Evolutionary conservation across 2,888 invertebrate genomes (phyloP), one percentile per base, ranked within the genome.

Genomic region (Argyresthia albistria): DNA sequence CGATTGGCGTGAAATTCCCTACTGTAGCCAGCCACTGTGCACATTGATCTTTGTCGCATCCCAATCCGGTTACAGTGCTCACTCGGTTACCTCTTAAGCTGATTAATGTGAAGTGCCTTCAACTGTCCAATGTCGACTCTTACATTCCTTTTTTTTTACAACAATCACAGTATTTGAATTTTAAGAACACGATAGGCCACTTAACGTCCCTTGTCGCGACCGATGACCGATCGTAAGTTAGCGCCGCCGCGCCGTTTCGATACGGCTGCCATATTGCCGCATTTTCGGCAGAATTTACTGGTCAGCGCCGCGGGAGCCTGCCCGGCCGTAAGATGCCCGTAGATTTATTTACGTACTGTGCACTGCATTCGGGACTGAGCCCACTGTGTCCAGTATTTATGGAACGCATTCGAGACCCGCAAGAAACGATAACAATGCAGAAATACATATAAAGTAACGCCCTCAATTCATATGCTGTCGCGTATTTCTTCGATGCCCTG

Each of bases 131-230:
- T 67, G 46, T 42, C 35, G 46, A 43, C 43, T 50, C 64, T 58
- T 69, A 61, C 74, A 67, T 72, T 74, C 76, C 73, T 75, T 69
- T 58, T 60, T n/a, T 63, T 65, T 67, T 70, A 66, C 64, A 67
- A 67, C 69, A 73, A 72, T 69, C 69, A 67, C 63, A 61, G 67
- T 73, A 78, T 81, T 80, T 70, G 66, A 74, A 75, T 74, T 76
- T 79, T 73, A 61, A 70, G 77, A 78, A 87, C 86, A 86, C 78
- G 84, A 79, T 83, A 83, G 83, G 68, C 82, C 86, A 87, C 77
- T 87, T 87, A 87, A 76, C 73, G 76, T 63, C 62, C 69, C 73
- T 67, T 84, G 82, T 83, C 75, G 71, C 70, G 61, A 60, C 59
- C 67, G 74, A 70, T 76, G 61, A 60, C 59, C 67, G 74, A 70